phyloP scores from a whole-genome alignment of 2,113 vertebrate genomes.

The Acrocephalus arundinaceus region DNA sequence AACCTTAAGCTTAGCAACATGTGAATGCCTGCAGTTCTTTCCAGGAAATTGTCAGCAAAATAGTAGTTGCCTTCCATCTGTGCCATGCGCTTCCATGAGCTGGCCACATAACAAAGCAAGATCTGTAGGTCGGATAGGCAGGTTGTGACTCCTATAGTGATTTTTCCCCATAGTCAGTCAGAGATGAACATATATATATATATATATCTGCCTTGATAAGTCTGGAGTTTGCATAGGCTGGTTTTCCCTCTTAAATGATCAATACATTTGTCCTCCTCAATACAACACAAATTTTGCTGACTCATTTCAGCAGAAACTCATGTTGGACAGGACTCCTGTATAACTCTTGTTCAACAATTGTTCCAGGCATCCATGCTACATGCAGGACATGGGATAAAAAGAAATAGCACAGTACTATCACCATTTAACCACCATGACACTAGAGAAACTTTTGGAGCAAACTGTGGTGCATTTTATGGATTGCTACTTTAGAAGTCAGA shows the following conservation, averaged over 20 bases:
- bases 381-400: background rate
- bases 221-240: background rate
- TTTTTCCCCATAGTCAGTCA: background rate
- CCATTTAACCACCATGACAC: background rate
- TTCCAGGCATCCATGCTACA: background rate
- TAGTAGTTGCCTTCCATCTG: conserved; percentile 8
- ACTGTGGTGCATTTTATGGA: background rate
- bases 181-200: background rate
- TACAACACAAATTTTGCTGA: background rate
- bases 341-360: background rate
- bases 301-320: background rate
- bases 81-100: background rate
- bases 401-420: background rate
- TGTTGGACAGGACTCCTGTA: background rate
- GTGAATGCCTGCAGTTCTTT: background rate
- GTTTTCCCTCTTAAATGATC: background rate
- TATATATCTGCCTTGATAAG: background rate
- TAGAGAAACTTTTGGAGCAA: background rate
- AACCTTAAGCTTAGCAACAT: background rate
- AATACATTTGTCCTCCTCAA: background rate
- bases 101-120: background rate
- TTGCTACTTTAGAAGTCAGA: background rate
- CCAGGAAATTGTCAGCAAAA: conserved; percentile 62
- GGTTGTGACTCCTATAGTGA: background rate
- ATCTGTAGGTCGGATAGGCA: background rate